These are phyloP conservation scores for Notarius lentiginosus DNA, from an alignment of 2,113 vertebrate species.

Conservation along the genomic window DNA sequence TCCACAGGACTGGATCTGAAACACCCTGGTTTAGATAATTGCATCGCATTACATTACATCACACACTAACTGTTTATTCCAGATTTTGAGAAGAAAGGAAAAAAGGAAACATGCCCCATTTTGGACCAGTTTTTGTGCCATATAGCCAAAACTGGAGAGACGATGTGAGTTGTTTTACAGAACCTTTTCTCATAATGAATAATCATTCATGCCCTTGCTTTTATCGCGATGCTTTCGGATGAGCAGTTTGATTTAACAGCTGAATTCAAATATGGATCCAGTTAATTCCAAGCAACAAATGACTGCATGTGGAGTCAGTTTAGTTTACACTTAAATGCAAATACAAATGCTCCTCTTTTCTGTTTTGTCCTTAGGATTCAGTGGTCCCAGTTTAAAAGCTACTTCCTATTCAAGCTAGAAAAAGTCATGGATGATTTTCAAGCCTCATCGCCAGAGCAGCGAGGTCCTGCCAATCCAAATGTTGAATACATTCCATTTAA, in stretches of 20 bases:
- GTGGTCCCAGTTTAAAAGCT: constrained; percentile 95
- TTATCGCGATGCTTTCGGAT: background rate
- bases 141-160: constrained; percentile 93
- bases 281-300: background rate
- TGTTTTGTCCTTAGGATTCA: constrained; percentile 77
- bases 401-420: constrained; percentile 97
- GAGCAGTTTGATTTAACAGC: background rate
- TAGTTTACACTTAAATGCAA: background rate
- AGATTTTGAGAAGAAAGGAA: constrained; percentile 97
- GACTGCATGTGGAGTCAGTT: background rate
- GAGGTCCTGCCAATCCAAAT: constrained; percentile 86
- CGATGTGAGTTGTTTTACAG: constrained; percentile 79
- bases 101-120: constrained; percentile 85
- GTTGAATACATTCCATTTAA: constrained; percentile 95
- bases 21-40: background rate
- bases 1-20: background rate
- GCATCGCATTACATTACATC: no score
- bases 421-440: constrained; percentile 96
- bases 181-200: background rate
- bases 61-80: constrained; percentile 46
- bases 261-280: background rate
- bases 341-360: background rate
- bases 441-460: constrained; percentile 85
- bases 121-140: constrained; percentile 93
- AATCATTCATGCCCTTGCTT: background rate